Conservation (phyloP, 2,888 invertebrate genomes). For the Caenorhabditis sp. region DNA sequence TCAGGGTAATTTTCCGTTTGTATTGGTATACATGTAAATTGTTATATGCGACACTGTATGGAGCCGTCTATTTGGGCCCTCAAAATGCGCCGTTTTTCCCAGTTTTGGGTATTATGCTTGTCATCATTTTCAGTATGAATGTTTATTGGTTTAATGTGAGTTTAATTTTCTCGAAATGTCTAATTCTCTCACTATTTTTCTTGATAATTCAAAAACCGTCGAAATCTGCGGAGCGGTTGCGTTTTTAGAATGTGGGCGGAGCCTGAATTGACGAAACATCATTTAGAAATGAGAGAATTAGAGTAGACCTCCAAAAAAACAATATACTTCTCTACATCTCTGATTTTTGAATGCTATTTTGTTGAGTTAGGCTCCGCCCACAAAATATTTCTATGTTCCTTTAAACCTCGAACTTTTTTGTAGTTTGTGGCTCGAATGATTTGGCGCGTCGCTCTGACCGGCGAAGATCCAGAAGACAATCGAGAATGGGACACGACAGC, state of each 20-base stretch:
- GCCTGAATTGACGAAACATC: too few relatives aligned
- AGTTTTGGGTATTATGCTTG: slow-evolving; percentile 53
- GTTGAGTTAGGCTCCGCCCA: too few relatives aligned
- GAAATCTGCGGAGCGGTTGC: too few relatives aligned
- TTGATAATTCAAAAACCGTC: too few relatives aligned
- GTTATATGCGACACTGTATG: slow-evolving; percentile 58
- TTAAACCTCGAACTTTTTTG: not conserved
- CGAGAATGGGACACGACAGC: slow-evolving; percentile 59
- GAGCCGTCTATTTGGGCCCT: slow-evolving; percentile 58
- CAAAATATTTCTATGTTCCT: too few relatives aligned
- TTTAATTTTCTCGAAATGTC: not conserved
- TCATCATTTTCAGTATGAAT: slow-evolving; percentile 57
- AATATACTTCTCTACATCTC: too few relatives aligned
- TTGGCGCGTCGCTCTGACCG: slow-evolving; percentile 57
- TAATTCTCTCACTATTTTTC: too few relatives aligned
- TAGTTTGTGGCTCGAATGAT: slow-evolving; percentile 61
- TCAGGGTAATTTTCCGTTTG: slow-evolving; percentile 57
- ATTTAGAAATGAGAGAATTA: too few relatives aligned
- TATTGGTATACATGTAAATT: slow-evolving; percentile 62
- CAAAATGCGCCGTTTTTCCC: slow-evolving; percentile 57
- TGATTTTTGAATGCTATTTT: too few relatives aligned
- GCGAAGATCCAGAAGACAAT: slow-evolving; percentile 65
- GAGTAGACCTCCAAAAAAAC: too few relatives aligned
- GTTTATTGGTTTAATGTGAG: slow-evolving; percentile 64
- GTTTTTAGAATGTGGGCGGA: too few relatives aligned